A percentile compares a stretch with the other conserved stretches of the same genome.
Evolutionary conservation across 2,113 vertebrate genomes (phyloP).

Genomic region (Strix aluco): DNA sequence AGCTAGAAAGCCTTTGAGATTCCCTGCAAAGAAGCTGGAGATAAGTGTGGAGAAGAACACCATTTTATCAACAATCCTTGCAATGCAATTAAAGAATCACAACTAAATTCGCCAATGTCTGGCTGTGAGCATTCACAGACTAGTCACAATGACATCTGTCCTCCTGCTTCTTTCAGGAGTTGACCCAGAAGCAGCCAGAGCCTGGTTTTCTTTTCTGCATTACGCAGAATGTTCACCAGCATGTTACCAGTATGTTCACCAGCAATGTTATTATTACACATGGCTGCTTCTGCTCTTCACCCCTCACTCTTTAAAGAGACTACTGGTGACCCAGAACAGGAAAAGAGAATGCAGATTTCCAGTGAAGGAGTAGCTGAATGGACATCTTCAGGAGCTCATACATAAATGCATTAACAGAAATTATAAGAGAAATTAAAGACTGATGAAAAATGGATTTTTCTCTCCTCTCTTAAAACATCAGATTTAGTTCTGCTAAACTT

Average conservation of each 20-base stretch:
- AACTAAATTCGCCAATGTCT: neutral
- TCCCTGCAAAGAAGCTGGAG: neutral
- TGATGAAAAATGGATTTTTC: neutral
- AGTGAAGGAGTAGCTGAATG: neutral
- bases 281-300: neutral
- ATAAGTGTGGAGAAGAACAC: neutral
- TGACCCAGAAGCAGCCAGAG: neutral
- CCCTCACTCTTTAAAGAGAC: neutral
- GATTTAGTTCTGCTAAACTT: neutral
- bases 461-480: neutral
- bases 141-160: neutral
- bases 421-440: neutral
- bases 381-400: neutral
- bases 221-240: neutral
- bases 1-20: neutral
- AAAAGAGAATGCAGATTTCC: neutral
- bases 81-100: neutral
- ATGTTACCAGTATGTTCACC: neutral
- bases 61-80: neutral
- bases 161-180: neutral
- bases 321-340: neutral
- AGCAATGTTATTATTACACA: neutral
- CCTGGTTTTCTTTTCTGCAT: neutral
- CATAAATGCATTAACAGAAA: neutral
- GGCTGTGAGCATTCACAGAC: neutral